Evolutionary conservation across 2,113 vertebrate genomes (phyloP), one percentile per base, ranked within the genome.

Genomic region (Irena cyanogastra): DNA sequence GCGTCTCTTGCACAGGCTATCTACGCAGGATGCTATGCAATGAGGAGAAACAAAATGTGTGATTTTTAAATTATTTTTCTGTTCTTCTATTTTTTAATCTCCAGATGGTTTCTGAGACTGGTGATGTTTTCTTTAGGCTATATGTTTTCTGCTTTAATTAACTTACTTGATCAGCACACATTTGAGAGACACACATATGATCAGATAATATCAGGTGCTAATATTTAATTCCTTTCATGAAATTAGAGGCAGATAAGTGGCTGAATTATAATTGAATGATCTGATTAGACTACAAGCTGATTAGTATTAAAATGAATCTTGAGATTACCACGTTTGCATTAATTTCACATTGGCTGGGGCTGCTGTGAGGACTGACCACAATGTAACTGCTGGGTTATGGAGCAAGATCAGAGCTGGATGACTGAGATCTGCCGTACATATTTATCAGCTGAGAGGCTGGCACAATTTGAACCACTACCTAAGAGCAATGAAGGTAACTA

Each of bases 141-240:
- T 82, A 10, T 56, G 60, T 68, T 68, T 91, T 59, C 84, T 63
- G 35, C 37, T 79, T 96, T 94, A 91, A 89, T 91, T 91, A 94
- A 30, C 68, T 94, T 39, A 79, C 24, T 87, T 92, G 83, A 89
- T 79, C 60, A 74, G 44, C 15, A 61, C n/a, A 49, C 28, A 11
- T 81, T 72, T 91, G 53, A 96, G 78, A 90, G 28, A 72, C 15
- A 45, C 22, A 28, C 11, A 47, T 0, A 2, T 69, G 74, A 90
- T 52, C 41, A 50, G 65, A 60, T 76, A 87, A 50, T 72, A 84
- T 47, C 60, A 72, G 45, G 49, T 72, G 61, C 31, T 87, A 87
- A 75, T 35, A 57, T 82, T 87, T 82, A 91, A 87, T 84, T 44
- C 61, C 44, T 87, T 87, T 82, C 49, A 75, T 31, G 52, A 84